phyloP scores from a whole-genome alignment of 2,113 vertebrate species.

The Melanostigma gelatinosum region DNA sequence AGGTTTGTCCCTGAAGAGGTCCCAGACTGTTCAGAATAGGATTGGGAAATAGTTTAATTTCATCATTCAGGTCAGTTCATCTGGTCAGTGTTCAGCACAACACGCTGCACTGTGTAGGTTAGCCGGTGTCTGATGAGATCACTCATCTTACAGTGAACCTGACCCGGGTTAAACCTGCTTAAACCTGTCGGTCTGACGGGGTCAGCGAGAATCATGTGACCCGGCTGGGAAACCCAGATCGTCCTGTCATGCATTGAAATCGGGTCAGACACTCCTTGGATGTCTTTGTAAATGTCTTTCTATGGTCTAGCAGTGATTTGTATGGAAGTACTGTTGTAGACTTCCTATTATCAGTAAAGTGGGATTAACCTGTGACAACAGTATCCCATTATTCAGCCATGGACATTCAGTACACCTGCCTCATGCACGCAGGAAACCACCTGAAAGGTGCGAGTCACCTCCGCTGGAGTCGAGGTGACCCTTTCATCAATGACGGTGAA shows the following conservation, averaged over 20 bases:
- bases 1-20: background rate
- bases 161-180: background rate
- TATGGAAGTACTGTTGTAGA: constrained; percentile 9
- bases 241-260: background rate
- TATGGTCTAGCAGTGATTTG: background rate
- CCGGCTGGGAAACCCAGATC: background rate
- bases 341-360: constrained; percentile 2
- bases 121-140: background rate
- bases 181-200: background rate
- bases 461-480: background rate
- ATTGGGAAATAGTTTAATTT: background rate
- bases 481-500: background rate
- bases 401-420: background rate
- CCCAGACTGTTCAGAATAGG: background rate
- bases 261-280: background rate
- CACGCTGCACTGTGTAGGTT: background rate
- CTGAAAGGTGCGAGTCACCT: background rate
- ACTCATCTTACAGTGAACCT: background rate
- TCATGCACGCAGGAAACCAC: background rate
- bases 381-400: constrained; percentile 17
- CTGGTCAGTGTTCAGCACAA: background rate
- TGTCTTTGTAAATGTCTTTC: constrained; percentile 4
- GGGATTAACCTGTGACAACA: constrained; percentile 11
- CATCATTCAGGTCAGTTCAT: constrained; percentile 13
- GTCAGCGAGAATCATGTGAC: background rate